A percentile compares a stretch with the other conserved stretches of the same genome.
Evolutionary conservation across 2,113 vertebrate species (phyloP).

Genomic region (Gymnarchus niloticus): DNA sequence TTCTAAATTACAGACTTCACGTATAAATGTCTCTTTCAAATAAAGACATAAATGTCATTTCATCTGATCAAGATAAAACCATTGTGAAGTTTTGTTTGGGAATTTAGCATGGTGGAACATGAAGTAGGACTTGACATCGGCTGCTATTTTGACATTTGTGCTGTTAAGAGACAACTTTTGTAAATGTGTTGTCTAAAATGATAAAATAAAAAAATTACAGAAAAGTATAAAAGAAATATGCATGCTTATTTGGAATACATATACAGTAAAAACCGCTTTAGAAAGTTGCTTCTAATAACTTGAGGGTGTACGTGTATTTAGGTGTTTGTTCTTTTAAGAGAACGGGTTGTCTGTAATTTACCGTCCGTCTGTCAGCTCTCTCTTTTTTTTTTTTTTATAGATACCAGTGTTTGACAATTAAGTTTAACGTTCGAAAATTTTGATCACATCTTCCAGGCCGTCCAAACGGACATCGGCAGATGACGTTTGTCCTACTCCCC

Average conservation of each 20-base stretch:
- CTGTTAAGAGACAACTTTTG: constrained; percentile 79
- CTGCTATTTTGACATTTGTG: constrained; percentile 94
- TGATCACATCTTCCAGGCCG: constrained; percentile 46
- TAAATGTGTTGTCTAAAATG: constrained; percentile 77
- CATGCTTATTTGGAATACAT: constrained; percentile 81
- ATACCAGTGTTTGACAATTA: constrained; percentile 42
- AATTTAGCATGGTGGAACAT: constrained; percentile 55
- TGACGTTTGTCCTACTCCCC: too few species aligned
- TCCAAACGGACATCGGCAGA: too few species aligned
- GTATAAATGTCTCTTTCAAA: constrained; percentile 76
- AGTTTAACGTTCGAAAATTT: not conserved
- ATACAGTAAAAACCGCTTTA: constrained; percentile 70
- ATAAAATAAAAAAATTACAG: constrained; percentile 76
- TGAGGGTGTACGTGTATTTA: constrained; percentile 94
- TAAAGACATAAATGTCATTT: constrained; percentile 76
- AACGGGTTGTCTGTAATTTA: constrained; percentile 93
- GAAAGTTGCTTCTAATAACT: constrained; percentile 75
- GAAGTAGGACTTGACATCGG: constrained; percentile 64
- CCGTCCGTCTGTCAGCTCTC: constrained; percentile 63
- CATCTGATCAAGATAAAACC: constrained; percentile 67
- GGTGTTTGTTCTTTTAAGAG: constrained; percentile 94
- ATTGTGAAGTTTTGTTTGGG: constrained; percentile 61
- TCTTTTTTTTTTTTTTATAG: constrained; percentile 56
- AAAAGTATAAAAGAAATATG: constrained; percentile 75
- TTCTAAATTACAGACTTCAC: constrained; percentile 85